These are phyloP conservation scores for Tinea semifulvella DNA, from an alignment of 2,888 invertebrate species.

Conservation along the genomic window DNA sequence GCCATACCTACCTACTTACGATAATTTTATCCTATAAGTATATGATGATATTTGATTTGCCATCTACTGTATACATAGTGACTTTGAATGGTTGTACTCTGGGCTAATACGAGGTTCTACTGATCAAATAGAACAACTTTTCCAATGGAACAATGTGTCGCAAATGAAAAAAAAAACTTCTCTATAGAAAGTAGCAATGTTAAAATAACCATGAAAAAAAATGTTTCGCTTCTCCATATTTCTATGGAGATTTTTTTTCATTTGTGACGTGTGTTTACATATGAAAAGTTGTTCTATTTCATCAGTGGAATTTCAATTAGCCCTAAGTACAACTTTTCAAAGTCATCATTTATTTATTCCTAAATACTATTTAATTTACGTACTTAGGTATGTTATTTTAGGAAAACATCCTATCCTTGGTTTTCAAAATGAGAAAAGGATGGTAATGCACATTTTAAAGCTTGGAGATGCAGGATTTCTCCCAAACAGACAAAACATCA, in stretches of 20 bases:
- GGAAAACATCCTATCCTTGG: conserved; percentile 17
- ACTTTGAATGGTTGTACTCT: not conserved
- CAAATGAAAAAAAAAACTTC: not conserved
- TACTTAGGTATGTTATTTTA: conserved; percentile 12
- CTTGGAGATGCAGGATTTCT: conserved; percentile 22
- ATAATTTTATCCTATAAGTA: not conserved
- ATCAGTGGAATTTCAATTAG: not conserved
- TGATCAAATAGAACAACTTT: not conserved
- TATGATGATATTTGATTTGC: not conserved
- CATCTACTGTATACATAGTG: not conserved
- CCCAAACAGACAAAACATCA: conserved; percentile 8
- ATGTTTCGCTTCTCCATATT: not conserved
- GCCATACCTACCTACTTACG: not conserved
- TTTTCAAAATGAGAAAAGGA: conserved; percentile 22
- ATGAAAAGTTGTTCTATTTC: not conserved
- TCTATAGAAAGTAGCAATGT: not conserved
- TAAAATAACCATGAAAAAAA: not conserved
- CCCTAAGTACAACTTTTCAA: not conserved
- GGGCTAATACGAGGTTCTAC: not conserved
- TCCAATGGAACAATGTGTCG: not conserved
- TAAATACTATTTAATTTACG: not conserved
- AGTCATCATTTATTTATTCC: not conserved
- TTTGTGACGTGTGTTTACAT: not conserved
- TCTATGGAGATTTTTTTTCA: not conserved
- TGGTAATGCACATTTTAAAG: conserved; percentile 21